phyloP scores from a whole-genome alignment of 2,797 vertebrate genomes.

The Otolemur crassicaudatus region DNA sequence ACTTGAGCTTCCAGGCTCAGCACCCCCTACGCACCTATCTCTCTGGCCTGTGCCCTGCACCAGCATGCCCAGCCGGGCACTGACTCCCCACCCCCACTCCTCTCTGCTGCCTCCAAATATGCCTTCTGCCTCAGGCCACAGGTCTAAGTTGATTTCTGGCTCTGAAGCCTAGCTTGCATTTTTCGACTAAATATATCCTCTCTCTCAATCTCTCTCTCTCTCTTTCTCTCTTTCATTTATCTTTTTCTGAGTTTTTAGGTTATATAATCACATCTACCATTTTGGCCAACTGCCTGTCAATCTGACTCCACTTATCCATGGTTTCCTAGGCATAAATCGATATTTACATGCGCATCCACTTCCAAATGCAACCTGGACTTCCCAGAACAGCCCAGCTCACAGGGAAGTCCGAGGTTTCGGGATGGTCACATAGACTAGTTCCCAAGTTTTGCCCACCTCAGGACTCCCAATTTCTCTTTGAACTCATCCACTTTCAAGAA shows the following conservation, averaged over 20 bases:
- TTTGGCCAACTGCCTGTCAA: not conserved
- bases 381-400: not conserved
- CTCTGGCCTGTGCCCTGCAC: not conserved
- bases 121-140: not conserved
- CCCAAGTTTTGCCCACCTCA: not conserved
- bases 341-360: not conserved
- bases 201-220: not conserved
- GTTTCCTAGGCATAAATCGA: not conserved
- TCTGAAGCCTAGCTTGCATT: slow-evolving; percentile 6
- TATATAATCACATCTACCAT: not conserved
- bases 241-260: not conserved
- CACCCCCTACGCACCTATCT: not conserved
- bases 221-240: not conserved
- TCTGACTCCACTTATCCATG: not conserved
- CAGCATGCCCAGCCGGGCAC: not conserved
- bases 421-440: not conserved
- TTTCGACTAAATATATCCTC: slow-evolving; percentile 7
- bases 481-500: not conserved
- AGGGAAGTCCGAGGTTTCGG: not conserved
- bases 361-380: not conserved
- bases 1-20: not conserved
- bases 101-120: too few species aligned
- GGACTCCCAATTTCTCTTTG: not conserved
- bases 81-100: too few species aligned
- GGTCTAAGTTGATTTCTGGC: not conserved